Percentiles rank a stretch among this genome's conserved stretches.
Conservation (phyloP, 2,113 vertebrate genomes). For the Oxygymnocypris stewartii region DNA sequence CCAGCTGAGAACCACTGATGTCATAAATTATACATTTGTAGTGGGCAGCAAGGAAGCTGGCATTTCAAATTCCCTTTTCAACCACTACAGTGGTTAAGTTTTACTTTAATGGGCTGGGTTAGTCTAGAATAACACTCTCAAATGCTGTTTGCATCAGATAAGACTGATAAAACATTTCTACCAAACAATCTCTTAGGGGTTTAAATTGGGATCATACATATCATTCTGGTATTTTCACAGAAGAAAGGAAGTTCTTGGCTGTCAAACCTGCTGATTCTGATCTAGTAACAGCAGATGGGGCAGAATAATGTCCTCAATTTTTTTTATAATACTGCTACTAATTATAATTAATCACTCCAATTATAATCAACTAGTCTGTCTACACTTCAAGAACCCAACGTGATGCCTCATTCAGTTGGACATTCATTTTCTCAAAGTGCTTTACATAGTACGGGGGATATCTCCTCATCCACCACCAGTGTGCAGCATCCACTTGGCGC, state of each 20-base stretch:
- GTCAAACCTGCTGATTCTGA: background rate
- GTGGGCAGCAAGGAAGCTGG: background rate
- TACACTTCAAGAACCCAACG: background rate
- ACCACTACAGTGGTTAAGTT: background rate
- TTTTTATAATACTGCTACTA: background rate
- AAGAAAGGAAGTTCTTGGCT: background rate
- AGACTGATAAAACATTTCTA: background rate
- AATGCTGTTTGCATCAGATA: conserved; percentile 1
- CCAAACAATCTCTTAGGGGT: background rate
- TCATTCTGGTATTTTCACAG: background rate
- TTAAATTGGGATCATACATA: background rate
- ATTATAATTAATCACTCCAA: conserved; percentile 4
- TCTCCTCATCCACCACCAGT: no score
- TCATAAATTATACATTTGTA: background rate
- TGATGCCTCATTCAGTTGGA: background rate
- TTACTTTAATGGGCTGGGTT: background rate
- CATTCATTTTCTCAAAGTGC: background rate
- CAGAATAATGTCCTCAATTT: conserved; percentile 2
- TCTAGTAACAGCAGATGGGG: background rate
- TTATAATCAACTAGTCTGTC: background rate
- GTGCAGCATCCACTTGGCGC: no score
- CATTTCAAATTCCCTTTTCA: background rate
- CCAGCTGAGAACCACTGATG: background rate
- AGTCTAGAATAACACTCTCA: background rate
- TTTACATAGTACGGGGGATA: no score